A percentile compares a stretch with the other conserved stretches of the same genome.
Conservation (phyloP, 2,113 vertebrate species). For the Orcinus orca region DNA sequence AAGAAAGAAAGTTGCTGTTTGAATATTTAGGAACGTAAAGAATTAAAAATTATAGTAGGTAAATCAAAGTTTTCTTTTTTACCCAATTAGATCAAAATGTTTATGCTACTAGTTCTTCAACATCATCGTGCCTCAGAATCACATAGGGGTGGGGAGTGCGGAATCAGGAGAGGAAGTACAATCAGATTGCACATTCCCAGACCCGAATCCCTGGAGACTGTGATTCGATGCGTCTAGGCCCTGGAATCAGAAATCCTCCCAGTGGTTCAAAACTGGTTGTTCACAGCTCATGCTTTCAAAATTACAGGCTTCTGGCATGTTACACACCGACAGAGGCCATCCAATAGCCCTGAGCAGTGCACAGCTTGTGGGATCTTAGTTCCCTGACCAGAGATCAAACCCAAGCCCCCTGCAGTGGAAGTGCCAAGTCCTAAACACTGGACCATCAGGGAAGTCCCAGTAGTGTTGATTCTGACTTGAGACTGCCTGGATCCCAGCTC, state of each 20-base stretch:
- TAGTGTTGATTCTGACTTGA: not conserved
- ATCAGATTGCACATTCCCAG: not conserved
- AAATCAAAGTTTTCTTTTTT: not conserved
- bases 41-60: not conserved
- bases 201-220: no score
- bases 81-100: not conserved
- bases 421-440: no score
- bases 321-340: not conserved
- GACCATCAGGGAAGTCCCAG: no score
- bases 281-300: not conserved
- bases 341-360: not conserved
- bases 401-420: no score
- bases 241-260: not conserved
- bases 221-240: not conserved
- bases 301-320: not conserved
- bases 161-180: not conserved
- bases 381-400: no score
- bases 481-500: not conserved
- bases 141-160: rapidly evolving
- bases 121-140: not conserved
- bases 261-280: not conserved
- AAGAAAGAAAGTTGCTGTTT: not conserved
- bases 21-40: not conserved
- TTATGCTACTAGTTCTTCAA: not conserved
- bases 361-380: no score